These are phyloP conservation scores for Neogale vison DNA, from an alignment of 2,113 vertebrate genomes.

Conservation along the genomic window DNA sequence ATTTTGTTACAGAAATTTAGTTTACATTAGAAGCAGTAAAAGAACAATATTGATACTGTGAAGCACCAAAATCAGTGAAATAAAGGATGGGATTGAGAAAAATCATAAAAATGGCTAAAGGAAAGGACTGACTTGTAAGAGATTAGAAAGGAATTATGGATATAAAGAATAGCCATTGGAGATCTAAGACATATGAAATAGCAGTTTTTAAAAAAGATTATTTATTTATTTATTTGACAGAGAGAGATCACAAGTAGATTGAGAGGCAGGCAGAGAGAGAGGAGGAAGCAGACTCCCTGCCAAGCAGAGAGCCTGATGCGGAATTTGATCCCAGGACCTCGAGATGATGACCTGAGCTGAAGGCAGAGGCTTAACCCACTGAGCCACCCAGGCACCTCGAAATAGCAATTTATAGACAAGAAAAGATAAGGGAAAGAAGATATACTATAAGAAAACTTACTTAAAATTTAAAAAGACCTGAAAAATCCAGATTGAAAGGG, in stretches of 20 bases:
- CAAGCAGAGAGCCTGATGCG: no score
- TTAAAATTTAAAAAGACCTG: not conserved
- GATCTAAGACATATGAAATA: not conserved
- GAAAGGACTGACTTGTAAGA: not conserved
- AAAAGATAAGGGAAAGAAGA: not conserved
- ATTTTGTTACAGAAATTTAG: constrained; percentile 2
- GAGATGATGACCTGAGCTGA: no score
- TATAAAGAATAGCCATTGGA: not conserved
- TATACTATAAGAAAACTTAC: not conserved
- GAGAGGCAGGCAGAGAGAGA: no score
- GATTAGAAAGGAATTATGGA: not conserved
- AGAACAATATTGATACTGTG: not conserved
- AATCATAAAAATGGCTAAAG: not conserved
- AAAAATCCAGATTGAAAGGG: not conserved
- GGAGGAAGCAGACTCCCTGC: no score
- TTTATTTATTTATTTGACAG: no score
- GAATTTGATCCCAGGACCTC: no score
- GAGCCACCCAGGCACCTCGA: not conserved
- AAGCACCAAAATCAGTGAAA: not conserved
- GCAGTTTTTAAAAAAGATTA: not conserved
- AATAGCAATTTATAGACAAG: not conserved
- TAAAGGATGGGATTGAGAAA: constrained; percentile 19
- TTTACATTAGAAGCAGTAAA: not conserved
- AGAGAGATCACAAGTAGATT: no score
- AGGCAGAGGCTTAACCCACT: no score